Percentiles rank a stretch among this genome's conserved stretches.
These are phyloP conservation scores for Drosophila micromelanica DNA, from an alignment of 1,140 invertebrate genomes.

Conservation along the genomic window DNA sequence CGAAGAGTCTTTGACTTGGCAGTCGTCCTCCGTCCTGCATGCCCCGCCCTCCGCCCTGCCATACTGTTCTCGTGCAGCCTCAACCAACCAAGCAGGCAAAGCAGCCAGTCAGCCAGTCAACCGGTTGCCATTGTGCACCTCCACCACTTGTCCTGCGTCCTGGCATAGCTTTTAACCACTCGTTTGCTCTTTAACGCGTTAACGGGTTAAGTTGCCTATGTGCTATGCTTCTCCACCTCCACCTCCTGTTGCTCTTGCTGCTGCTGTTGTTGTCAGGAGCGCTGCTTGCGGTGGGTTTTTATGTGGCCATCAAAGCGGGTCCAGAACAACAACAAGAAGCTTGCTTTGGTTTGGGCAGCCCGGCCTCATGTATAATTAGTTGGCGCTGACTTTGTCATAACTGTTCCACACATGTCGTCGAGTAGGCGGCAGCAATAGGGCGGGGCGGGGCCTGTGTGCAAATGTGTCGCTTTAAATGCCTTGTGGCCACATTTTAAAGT, in stretches of 20 bases:
- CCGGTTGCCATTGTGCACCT: constrained; percentile 39
- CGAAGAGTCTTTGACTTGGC: constrained; percentile 77
- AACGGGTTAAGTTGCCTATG: constrained; percentile 78
- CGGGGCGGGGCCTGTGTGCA: no score
- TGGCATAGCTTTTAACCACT: constrained; percentile 75
- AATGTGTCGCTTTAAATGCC: constrained; percentile 37
- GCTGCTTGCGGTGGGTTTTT: constrained; percentile 38
- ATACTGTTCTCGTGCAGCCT: constrained; percentile 31
- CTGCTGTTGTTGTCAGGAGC: constrained; percentile 34
- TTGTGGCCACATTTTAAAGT: constrained; percentile 70
- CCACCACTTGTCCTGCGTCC: constrained; percentile 18
- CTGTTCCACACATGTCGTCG: constrained; percentile 25
- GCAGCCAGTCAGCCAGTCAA: constrained; percentile 66
- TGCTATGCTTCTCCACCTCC: no score
- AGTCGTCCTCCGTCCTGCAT: background rate
- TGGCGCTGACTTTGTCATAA: constrained; percentile 46
- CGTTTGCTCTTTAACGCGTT: constrained; percentile 79
- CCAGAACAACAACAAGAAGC: constrained; percentile 36
- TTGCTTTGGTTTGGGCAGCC: constrained; percentile 9
- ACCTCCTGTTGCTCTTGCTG: background rate
- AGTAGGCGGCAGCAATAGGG: background rate
- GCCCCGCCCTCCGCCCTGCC: background rate
- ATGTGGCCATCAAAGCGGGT: constrained; percentile 44
- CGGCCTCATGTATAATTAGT: constrained; percentile 65
- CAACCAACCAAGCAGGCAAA: constrained; percentile 40